Evolutionary conservation across 2,113 vertebrate genomes (phyloP), one percentile per base, ranked within the genome.

Genomic region (Danionella cerebrum): DNA sequence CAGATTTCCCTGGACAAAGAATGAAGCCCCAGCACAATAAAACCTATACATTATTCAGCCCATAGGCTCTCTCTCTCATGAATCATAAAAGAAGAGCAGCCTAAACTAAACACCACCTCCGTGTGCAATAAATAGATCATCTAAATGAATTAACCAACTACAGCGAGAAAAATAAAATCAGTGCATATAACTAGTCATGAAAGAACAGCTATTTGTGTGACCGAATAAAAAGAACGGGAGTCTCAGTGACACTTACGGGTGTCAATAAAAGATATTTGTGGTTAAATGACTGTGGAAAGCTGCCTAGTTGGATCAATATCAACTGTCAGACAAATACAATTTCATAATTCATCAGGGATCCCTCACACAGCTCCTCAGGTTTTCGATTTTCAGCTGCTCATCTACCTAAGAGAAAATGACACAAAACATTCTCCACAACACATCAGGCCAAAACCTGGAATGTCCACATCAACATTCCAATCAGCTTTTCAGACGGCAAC

Each of bases 1-100:
- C 65, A 65, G 69, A 76, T 74, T 59, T 59, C 76, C 65, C 45
- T 33, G 18, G 45, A 74, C 45, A 21, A 27, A 74, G 59, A 55
- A 65, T 33, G 53, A 29, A 39, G 54, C 33, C 50, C 47, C 50
- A 63, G 53, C 65, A 72, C 67, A 72, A 77, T 74, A 22, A 53
- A 54, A 60, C 14, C 10, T 60, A 60, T 53, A 47, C 55, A 51
- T 60, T 65, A 71, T 54, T 63, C 58, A 60, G 58, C 14, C 14
- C 33, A 65, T 57, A 59, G 41, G 24, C 29, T 60, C 6, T 41
- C 29, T 60, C 6, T 41, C 21, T 44, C 55, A 47, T 45, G 31
- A 58, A 48, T 33, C 64, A 14, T 22, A 47, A 36, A 42, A 54
- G 51, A 29, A 45, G 50, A 11, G 36, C 14, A 44, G 42, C 69